Percentiles rank a stretch among this genome's conserved stretches.
phyloP scores from a whole-genome alignment of 2,888 invertebrate species.

The Acrobasis suavella region DNA sequence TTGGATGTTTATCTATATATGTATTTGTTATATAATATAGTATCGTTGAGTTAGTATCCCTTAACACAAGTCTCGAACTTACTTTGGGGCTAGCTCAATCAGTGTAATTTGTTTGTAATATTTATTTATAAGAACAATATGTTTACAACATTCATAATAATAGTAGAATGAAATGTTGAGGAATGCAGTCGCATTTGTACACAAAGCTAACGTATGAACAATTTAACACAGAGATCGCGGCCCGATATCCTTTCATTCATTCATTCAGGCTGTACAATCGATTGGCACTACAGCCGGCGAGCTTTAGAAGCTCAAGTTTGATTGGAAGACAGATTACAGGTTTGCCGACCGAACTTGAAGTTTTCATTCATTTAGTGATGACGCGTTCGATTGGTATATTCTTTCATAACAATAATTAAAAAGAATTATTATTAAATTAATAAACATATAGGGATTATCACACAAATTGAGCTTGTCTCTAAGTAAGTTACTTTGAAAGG shows the following conservation, averaged over 20 bases:
- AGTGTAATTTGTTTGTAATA: no score
- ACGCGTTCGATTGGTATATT: constrained; percentile 10
- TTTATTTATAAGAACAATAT: no score
- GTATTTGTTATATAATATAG: no score
- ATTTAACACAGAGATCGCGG: constrained; percentile 69
- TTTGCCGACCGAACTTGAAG: constrained; percentile 27
- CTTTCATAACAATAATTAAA: neutral
- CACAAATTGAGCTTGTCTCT: no score
- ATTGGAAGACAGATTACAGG: constrained; percentile 45
- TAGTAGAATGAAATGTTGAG: no score
- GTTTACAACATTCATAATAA: no score
- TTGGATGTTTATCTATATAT: no score
- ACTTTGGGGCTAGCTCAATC: no score
- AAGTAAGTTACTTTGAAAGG: no score
- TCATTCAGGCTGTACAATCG: constrained; percentile 65
- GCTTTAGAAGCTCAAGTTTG: constrained; percentile 53
- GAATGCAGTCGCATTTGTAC: neutral
- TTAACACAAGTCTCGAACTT: no score
- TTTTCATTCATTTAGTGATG: constrained; percentile 10
- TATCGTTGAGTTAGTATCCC: no score
- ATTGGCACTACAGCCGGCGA: constrained; percentile 72
- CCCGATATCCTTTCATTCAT: constrained; percentile 65
- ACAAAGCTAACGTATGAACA: constrained; percentile 2
- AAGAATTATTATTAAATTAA: neutral
- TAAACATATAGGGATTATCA: no score